These are phyloP conservation scores for Trematomus bernacchii DNA, from an alignment of 2,797 vertebrate genomes.

Conservation along the genomic window DNA sequence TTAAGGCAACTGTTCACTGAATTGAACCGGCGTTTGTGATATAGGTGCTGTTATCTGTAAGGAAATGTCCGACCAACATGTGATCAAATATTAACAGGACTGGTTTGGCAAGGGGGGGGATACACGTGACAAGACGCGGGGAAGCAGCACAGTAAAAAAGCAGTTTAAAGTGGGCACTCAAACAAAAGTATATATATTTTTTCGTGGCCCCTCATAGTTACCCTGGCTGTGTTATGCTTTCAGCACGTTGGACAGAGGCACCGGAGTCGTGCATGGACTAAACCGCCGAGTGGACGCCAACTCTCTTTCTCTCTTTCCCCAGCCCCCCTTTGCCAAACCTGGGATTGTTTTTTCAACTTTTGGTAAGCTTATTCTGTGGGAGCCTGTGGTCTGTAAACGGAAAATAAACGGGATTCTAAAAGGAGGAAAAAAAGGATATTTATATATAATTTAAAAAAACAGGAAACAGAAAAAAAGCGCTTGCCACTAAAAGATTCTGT, in stretches of 20 bases:
- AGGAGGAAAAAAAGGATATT: constrained; percentile 22
- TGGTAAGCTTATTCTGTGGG: constrained; percentile 81
- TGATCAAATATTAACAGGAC: constrained; percentile 93
- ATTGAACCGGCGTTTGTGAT: constrained; percentile 74
- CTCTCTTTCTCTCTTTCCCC: constrained; percentile 81
- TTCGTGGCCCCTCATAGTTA: constrained; percentile 79
- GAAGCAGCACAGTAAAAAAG: constrained; percentile 84
- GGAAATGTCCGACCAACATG: constrained; percentile 91
- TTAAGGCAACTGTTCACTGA: constrained; percentile 55
- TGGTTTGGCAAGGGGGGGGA: constrained; percentile 85
- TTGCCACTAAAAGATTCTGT: constrained; percentile 77
- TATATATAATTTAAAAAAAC: constrained; percentile 24
- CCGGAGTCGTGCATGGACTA: constrained; percentile 88
- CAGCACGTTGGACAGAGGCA: constrained; percentile 97
- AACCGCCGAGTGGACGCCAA: constrained; percentile 85
- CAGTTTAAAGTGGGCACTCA: constrained; percentile 90
- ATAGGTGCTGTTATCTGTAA: constrained; percentile 79
- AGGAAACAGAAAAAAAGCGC: constrained; percentile 41
- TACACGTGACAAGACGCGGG: constrained; percentile 93
- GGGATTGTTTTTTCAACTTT: constrained; percentile 86
- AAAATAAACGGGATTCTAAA: constrained; percentile 70
- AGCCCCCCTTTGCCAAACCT: constrained; percentile 82
- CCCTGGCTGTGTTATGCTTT: constrained; percentile 87
- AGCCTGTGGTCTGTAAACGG: constrained; percentile 72
- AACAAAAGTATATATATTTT: constrained; percentile 88